phyloP scores from a whole-genome alignment of 1,140 invertebrate genomes.

The Harlomillsia oculata region DNA sequence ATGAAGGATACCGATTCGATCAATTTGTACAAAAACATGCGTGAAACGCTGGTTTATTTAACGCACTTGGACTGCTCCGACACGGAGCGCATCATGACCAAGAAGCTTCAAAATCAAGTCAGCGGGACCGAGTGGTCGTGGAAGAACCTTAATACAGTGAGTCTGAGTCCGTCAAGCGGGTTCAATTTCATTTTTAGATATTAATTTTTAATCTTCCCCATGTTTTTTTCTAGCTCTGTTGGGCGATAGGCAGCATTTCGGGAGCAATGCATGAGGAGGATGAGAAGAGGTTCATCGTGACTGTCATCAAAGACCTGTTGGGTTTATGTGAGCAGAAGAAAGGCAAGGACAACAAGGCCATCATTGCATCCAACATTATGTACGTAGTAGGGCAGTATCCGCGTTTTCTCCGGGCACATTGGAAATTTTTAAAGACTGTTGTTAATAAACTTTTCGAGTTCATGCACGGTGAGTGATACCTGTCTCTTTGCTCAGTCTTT shows the following conservation, averaged over 20 bases:
- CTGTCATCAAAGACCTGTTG: constrained; percentile 96
- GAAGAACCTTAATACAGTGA: constrained; percentile 95
- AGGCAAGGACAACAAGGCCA: constrained; percentile 99
- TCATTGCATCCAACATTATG: constrained; percentile 99
- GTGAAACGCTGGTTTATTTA: constrained; percentile 95
- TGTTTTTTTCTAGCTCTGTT: constrained; percentile 61
- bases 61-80: constrained; percentile 97
- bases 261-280: constrained; percentile 99
- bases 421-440: constrained; percentile 99
- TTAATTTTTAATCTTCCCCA: neutral
- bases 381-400: constrained; percentile 99
- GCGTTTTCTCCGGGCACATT: constrained; percentile 94
- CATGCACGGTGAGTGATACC: constrained; percentile 73
- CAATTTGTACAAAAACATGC: constrained; percentile 99
- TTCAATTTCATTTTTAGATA: neutral
- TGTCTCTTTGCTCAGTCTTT: neutral
- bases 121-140: constrained; percentile 99
- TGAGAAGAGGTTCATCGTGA: constrained; percentile 97
- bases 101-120: constrained; percentile 97
- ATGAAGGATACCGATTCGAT: constrained; percentile 99
- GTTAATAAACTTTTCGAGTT: constrained; percentile 99
- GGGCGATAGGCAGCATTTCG: constrained; percentile 99
- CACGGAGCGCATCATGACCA: constrained; percentile 98
- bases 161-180: neutral
- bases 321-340: constrained; percentile 98